Conservation (phyloP, 2,113 vertebrate species). For the Oreamnos americanus region DNA sequence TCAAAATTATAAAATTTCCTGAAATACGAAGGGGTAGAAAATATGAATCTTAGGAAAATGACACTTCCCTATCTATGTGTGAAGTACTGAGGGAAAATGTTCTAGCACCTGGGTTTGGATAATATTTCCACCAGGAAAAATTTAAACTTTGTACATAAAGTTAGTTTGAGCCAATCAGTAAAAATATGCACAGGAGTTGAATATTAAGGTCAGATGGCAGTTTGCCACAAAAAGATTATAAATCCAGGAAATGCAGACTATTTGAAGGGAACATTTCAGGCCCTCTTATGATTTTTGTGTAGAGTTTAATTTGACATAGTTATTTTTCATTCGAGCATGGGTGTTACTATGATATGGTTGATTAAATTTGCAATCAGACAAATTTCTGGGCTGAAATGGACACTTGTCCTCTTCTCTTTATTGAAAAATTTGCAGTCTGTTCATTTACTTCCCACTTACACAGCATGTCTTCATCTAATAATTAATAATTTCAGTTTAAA, state of each 20-base stretch:
- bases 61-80: background rate
- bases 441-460: slow-evolving; percentile 54
- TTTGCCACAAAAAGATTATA: slow-evolving; percentile 32
- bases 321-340: slow-evolving; percentile 69
- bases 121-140: background rate
- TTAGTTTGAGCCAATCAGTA: background rate
- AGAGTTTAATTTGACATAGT: slow-evolving; percentile 61
- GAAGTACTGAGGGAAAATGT: background rate
- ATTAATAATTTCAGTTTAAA: slow-evolving; percentile 6
- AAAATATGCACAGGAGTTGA: background rate
- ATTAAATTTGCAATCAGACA: slow-evolving; percentile 75
- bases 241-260: slow-evolving; percentile 47
- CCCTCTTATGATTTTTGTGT: slow-evolving; percentile 34
- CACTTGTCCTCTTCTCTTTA: slow-evolving; percentile 41
- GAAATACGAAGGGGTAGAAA: background rate
- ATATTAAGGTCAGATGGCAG: background rate
- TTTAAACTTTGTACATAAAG: slow-evolving; percentile 9
- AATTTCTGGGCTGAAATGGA: slow-evolving; percentile 63
- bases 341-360: slow-evolving; percentile 63
- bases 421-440: slow-evolving; percentile 28
- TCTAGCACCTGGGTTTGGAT: background rate
- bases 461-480: slow-evolving; percentile 6
- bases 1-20: background rate
- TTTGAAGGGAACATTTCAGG: slow-evolving; percentile 29
- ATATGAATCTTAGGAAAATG: background rate